These are phyloP conservation scores for Drosophila meridionalis DNA, from an alignment of 2,888 invertebrate species.

Conservation along the genomic window DNA sequence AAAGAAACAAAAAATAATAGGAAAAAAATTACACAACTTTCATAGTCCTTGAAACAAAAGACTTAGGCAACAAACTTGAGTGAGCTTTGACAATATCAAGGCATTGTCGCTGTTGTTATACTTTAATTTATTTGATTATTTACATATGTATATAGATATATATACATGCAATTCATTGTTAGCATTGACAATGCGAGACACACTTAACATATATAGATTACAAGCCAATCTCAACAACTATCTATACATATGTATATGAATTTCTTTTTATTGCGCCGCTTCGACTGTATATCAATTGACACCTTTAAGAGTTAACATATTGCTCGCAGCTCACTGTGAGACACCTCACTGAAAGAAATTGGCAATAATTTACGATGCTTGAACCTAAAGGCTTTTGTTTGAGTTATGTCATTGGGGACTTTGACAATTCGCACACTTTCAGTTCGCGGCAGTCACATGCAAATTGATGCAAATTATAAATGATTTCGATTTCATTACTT, in stretches of 20 bases:
- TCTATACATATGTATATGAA: slow-evolving; percentile 11
- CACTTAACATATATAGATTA: slow-evolving; percentile 8
- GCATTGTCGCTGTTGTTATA: neutral
- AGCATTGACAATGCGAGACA: neutral
- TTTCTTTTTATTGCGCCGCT: slow-evolving; percentile 3
- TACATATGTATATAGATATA: neutral
- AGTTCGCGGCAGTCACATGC: slow-evolving; percentile 31
- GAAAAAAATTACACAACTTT: too few relatives aligned
- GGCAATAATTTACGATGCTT: slow-evolving; percentile 50
- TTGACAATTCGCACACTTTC: slow-evolving; percentile 39
- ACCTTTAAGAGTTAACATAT: slow-evolving; percentile 5
- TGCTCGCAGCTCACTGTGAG: neutral
- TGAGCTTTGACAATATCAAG: neutral
- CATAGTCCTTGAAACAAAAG: slow-evolving; percentile 15
- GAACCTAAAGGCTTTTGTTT: slow-evolving; percentile 32
- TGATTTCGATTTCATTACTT: slow-evolving; percentile 8
- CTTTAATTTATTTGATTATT: neutral
- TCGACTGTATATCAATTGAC: slow-evolving; percentile 27
- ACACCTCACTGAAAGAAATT: slow-evolving; percentile 18
- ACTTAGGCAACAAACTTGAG: slow-evolving; percentile 17
- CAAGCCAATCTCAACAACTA: slow-evolving; percentile 23
- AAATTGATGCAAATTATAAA: slow-evolving; percentile 2
- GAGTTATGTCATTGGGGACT: slow-evolving; percentile 62
- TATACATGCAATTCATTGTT: slow-evolving; percentile 17
- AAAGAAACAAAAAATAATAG: too few relatives aligned